These are phyloP conservation scores for Drosophila antonietae DNA, from an alignment of 2,888 invertebrate genomes.

Conservation along the genomic window DNA sequence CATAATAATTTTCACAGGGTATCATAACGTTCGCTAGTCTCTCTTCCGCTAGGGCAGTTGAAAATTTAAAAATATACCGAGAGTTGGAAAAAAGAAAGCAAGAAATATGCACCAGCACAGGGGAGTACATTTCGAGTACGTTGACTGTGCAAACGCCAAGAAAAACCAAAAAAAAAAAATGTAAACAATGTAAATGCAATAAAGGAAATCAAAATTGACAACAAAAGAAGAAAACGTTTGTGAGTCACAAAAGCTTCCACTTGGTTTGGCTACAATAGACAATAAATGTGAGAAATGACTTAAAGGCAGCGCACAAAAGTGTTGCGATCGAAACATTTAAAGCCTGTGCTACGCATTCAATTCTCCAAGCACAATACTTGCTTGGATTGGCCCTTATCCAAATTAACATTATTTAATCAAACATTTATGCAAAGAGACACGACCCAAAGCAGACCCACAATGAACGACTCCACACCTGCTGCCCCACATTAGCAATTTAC, in stretches of 20 bases:
- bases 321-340: conserved; percentile 3
- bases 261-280: conserved; percentile 14
- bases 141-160: conserved; percentile 8
- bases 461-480: conserved; percentile 60
- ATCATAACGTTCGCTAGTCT: conserved; percentile 2
- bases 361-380: conserved; percentile 31
- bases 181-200: conserved; percentile 43
- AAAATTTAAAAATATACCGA: conserved; percentile 42
- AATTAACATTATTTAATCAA: conserved; percentile 78
- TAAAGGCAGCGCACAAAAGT: conserved; percentile 7
- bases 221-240: conserved; percentile 19
- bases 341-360: conserved; percentile 6
- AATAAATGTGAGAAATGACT: background rate
- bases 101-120: conserved; percentile 7
- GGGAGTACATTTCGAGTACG: conserved; percentile 20
- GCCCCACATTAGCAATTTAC: conserved; percentile 54
- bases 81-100: conserved; percentile 41
- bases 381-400: conserved; percentile 36
- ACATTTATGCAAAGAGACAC: conserved; percentile 57
- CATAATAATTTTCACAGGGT: conserved; percentile 11
- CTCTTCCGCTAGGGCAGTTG: conserved; percentile 6
- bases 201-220: conserved; percentile 17
- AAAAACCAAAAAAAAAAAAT: conserved; percentile 13
- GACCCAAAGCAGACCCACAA: conserved; percentile 40
- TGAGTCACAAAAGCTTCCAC: conserved; percentile 31